phyloP scores from a whole-genome alignment of 2,113 vertebrate species.

The Hucho hucho region DNA sequence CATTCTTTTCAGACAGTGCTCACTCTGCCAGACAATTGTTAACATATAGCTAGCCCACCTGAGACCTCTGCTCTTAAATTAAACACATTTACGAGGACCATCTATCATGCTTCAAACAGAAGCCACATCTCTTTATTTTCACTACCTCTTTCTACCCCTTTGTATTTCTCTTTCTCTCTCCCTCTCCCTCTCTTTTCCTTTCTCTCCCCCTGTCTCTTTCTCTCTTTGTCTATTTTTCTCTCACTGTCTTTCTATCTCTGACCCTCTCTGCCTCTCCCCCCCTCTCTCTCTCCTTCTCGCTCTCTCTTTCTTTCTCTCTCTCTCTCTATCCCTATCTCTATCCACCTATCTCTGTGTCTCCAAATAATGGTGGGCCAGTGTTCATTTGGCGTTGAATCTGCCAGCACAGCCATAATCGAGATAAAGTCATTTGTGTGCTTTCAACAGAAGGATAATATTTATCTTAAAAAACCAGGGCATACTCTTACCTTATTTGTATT shows the following conservation, averaged over 20 bases:
- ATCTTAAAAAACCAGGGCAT: neutral
- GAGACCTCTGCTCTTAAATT: slow-evolving; percentile 35
- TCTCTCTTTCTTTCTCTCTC: neutral
- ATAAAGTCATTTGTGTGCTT: neutral
- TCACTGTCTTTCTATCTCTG: too few relatives aligned
- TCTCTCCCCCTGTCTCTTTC: neutral
- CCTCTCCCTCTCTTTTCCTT: neutral
- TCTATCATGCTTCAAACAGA: slow-evolving; percentile 33
- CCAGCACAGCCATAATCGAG: neutral
- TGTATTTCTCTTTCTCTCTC: too few relatives aligned
- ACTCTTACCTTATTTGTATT: neutral
- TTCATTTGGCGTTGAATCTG: neutral
- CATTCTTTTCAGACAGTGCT: slow-evolving; percentile 2
- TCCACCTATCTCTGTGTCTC: neutral
- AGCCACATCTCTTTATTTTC: neutral
- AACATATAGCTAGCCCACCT: slow-evolving; percentile 28
- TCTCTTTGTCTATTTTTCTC: too few relatives aligned
- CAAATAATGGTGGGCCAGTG: neutral
- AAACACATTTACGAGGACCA: slow-evolving; percentile 12
- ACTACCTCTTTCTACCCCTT: neutral
- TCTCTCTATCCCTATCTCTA: too few relatives aligned
- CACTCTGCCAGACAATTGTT: slow-evolving; percentile 36
- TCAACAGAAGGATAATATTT: neutral
- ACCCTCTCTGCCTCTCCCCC: neutral
- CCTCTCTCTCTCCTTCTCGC: neutral